Evolutionary conservation across 1,140 invertebrate species (phyloP), one percentile per base, ranked within the genome.

Genomic region (Arion vulgaris): DNA sequence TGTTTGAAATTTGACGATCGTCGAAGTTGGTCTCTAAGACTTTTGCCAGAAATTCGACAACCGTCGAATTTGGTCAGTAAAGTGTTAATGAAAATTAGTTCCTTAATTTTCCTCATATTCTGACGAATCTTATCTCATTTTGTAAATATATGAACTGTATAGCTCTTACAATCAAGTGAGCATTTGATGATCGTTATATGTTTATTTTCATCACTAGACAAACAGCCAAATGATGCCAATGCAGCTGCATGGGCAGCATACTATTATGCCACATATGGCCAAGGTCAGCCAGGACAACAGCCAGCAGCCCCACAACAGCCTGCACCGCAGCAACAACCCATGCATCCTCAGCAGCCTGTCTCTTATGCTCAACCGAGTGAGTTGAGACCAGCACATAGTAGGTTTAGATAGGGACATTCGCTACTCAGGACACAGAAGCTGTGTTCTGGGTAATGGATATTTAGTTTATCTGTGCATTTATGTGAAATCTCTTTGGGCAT

Each of bases 281-380:
- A 87, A 75, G 83, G 89, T 45, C 85, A 84, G 34, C 87, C 85
- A 83, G 87, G 77, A 66, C 86, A 85, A 80, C 89, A 88, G 79
- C 90, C 90, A 17, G 83, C 51, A 38, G 57, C 77, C 23, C 83
- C 80, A 41, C 88, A 87, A 45, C 89, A 90, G 53, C 82, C 85
- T n/a, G 88, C 88, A n/a, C 87, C 85, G 38, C 88, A 85, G 89
- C 95, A 95, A 39, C 94, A 94, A 85, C 95, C 95, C 15, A 95
- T 95, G 68, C 62, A 28, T 1, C 95, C 95, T 45, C 89, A 89
- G 76, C 90, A 85, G 26, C 85, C 81, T 28, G 78, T 78, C 28
- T 66, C 69, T 39, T 82, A 80, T 36, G 78, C 84, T 45, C 84
- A 85, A 74, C 84, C 84, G 17, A 81, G 81, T 83, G 75, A 85